Evolutionary conservation across 2,888 invertebrate species (phyloP).

Genomic region (Phlogophora meticulosa): DNA sequence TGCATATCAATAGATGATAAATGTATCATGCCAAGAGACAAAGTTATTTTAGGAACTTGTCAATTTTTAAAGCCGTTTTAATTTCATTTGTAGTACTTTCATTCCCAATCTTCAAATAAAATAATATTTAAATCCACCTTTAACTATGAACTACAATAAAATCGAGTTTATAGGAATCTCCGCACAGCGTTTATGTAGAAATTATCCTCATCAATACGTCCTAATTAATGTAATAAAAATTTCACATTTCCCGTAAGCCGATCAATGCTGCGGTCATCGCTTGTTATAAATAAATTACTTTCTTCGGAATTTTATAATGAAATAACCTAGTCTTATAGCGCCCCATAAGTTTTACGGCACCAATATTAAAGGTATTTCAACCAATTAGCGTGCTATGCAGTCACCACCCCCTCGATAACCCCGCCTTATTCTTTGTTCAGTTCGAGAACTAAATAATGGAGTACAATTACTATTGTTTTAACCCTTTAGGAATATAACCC

Average conservation of each 20-base stretch:
- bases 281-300: constrained; percentile 57
- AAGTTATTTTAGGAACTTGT: too few species aligned
- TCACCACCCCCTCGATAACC: constrained; percentile 77
- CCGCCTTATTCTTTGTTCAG: constrained; percentile 76
- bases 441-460: constrained; percentile 71
- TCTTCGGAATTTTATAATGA: constrained; percentile 58
- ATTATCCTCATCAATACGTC: constrained; percentile 23
- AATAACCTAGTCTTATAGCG: constrained; percentile 62
- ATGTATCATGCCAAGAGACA: not conserved
- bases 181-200: not conserved
- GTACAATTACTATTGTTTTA: constrained; percentile 76
- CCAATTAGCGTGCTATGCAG: constrained; percentile 81
- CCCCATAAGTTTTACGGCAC: constrained; percentile 66
- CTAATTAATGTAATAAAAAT: constrained; percentile 51
- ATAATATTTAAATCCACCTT: too few species aligned
- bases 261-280: constrained; percentile 39
- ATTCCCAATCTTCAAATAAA: too few species aligned
- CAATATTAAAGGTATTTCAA: constrained; percentile 70
- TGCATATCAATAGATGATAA: not conserved
- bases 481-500: constrained; percentile 65
- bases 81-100: too few species aligned
- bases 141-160: too few species aligned
- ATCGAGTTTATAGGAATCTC: not conserved
- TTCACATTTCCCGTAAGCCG: constrained; percentile 18
- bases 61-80: too few species aligned